phyloP scores from a whole-genome alignment of 2,113 vertebrate species.

The Chrysochloris asiatica region DNA sequence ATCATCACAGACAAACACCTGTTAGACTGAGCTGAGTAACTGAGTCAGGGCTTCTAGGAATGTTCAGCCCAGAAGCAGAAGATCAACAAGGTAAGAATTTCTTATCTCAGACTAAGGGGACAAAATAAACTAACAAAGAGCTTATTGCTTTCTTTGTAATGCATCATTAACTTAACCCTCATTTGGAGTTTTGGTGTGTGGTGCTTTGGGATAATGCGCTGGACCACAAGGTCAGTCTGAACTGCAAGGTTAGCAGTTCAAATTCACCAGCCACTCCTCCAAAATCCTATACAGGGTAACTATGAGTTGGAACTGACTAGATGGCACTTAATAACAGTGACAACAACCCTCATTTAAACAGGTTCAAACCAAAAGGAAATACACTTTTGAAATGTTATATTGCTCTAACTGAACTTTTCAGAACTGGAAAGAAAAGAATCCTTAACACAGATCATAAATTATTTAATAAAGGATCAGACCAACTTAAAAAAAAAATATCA shows the following conservation, averaged over 20 bases:
- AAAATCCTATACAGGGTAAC: too few relatives aligned
- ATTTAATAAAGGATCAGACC: constrained; percentile 3
- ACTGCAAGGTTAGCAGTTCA: too few relatives aligned
- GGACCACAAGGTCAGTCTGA: too few relatives aligned
- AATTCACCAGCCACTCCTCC: too few relatives aligned
- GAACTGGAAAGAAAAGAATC: not conserved
- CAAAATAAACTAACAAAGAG: not conserved
- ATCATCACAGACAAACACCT: not conserved
- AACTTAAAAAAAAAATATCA: not conserved
- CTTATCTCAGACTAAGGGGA: constrained; percentile 8
- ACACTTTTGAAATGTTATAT: not conserved
- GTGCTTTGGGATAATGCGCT: too few relatives aligned
- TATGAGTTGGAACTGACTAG: too few relatives aligned
- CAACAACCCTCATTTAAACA: too few relatives aligned
- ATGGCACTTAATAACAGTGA: too few relatives aligned
- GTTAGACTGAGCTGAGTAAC: not conserved
- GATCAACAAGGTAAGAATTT: constrained; percentile 23
- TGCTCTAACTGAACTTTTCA: not conserved
- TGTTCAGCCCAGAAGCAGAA: constrained; percentile 11
- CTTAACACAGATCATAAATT: not conserved
- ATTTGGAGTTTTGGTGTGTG: too few relatives aligned
- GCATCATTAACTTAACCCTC: not conserved
- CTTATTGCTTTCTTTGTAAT: constrained; percentile 21
- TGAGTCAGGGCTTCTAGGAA: not conserved
- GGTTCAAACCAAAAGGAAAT: constrained; percentile 30